Base-by-base conservation (phyloP, 1,140 invertebrate species). In the Temnothorax nylanderi region DNA sequence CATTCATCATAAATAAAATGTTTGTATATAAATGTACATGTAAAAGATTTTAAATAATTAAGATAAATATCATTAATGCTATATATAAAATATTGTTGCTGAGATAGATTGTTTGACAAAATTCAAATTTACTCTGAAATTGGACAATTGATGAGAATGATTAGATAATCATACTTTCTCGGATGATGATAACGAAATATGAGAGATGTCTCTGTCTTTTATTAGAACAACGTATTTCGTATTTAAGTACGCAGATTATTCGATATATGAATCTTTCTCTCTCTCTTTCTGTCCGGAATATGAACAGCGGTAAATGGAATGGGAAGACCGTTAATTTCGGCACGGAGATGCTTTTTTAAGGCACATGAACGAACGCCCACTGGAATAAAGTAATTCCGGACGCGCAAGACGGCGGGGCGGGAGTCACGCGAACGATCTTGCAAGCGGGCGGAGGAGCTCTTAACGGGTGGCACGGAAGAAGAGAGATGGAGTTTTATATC, bases 381-480 rank as follows among this genome's bases (percentile, higher is more conserved):
- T 65, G 82, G 32, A 64, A 77, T 78, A 78, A 85, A 77, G 74
- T 75, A 75, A 75, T 76, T 64, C 74, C 74, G 82, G 74, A 85
- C 82, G 67, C 58, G 65, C 51, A 32, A 72, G 80, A 54, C 47
- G 32, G 32, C 6, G 77, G 62, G 62, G 34, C 54, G 69, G 54
- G 54, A 72, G 67, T 82, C 80, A 82, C 67, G 80, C 80, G 41
- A 82, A 44, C 41, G 41, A 37, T 82, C 18, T 26, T 21, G 41
- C 32, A 51, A 51, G 18, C 72, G 72, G 49, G 8, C 54, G 26
- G 41, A 44, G 76, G 54, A 21, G 18, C 44, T 56, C 78, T 82
- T 82, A 72, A 72, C 56, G 56, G 60, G 47, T 64, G 47, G 82
- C 44, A 64, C 56, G 72, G 60, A 77, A 85, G 82, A 80, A 86